phyloP scores from a whole-genome alignment of 2,113 vertebrate genomes.

The Siniperca knerii region DNA sequence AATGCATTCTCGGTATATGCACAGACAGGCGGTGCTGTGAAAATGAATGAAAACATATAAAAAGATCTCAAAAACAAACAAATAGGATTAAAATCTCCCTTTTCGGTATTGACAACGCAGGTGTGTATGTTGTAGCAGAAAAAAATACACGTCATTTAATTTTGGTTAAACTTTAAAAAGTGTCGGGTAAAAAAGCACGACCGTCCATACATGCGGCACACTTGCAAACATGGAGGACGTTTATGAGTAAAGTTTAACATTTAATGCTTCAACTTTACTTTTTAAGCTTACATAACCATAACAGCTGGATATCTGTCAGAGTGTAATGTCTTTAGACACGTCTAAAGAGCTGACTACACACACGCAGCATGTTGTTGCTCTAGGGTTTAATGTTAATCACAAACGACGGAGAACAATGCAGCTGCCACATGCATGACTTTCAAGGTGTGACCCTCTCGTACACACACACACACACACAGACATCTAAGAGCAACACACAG shows the following conservation, averaged over 20 bases:
- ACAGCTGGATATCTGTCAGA: conserved; percentile 44
- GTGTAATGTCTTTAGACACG: conserved; percentile 31
- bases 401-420: conserved; percentile 53
- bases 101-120: no score
- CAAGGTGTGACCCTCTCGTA: conserved; percentile 45
- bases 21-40: background rate
- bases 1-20: background rate
- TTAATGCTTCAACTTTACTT: background rate
- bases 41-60: background rate
- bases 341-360: conserved; percentile 34
- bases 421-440: conserved; percentile 44
- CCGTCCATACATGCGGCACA: background rate
- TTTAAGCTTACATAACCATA: conserved; percentile 4
- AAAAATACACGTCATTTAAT: background rate
- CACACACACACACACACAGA: conserved; percentile 19
- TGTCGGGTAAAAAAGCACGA: background rate
- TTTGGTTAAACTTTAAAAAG: background rate
- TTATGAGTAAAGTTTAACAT: background rate
- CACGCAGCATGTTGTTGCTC: conserved; percentile 18
- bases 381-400: conserved; percentile 49
- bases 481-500: background rate
- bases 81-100: no score
- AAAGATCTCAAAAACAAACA: no score
- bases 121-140: no score
- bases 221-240: background rate